Conservation (phyloP, 2,888 invertebrate species). For the Sarcophaga variegata region DNA sequence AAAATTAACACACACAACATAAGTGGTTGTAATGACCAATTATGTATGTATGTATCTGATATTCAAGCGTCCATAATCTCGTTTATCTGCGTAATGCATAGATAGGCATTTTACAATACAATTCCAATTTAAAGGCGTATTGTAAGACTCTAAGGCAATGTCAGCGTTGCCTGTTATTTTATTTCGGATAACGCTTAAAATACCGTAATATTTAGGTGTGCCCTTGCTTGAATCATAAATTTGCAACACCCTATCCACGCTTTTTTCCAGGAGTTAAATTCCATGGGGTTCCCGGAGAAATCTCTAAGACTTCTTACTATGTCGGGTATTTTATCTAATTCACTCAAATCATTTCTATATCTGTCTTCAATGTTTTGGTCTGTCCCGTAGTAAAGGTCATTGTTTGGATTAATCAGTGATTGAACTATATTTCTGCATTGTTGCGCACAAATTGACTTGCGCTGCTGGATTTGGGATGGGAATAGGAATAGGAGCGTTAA, state of each 20-base stretch:
- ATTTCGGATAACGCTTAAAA: slow-evolving; percentile 6
- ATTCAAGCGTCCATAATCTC: slow-evolving; percentile 46
- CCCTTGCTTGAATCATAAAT: too few species aligned
- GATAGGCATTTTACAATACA: background rate
- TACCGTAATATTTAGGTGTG: slow-evolving; percentile 13
- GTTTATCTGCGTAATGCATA: slow-evolving; percentile 59
- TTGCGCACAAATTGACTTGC: slow-evolving; percentile 3
- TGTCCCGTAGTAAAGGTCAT: background rate
- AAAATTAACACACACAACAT: too few species aligned
- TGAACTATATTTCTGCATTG: slow-evolving; percentile 22
- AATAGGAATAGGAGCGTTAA: background rate
- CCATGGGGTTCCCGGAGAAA: slow-evolving; percentile 1
- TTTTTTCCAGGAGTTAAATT: background rate
- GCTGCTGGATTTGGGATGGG: background rate
- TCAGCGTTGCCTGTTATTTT: slow-evolving; percentile 1
- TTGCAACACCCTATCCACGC: background rate
- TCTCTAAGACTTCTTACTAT: slow-evolving; percentile 22
- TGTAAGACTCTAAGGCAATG: slow-evolving; percentile 15
- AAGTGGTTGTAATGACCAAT: too few species aligned
- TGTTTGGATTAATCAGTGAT: slow-evolving; percentile 14
- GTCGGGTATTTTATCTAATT: slow-evolving; percentile 10
- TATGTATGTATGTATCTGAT: too few species aligned
- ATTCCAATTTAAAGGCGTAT: slow-evolving; percentile 12
- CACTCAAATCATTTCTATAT: slow-evolving; percentile 3
- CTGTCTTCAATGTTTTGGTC: slow-evolving; percentile 11